phyloP scores from a whole-genome alignment of 2,888 invertebrate species.

The Agrotis segetum region DNA sequence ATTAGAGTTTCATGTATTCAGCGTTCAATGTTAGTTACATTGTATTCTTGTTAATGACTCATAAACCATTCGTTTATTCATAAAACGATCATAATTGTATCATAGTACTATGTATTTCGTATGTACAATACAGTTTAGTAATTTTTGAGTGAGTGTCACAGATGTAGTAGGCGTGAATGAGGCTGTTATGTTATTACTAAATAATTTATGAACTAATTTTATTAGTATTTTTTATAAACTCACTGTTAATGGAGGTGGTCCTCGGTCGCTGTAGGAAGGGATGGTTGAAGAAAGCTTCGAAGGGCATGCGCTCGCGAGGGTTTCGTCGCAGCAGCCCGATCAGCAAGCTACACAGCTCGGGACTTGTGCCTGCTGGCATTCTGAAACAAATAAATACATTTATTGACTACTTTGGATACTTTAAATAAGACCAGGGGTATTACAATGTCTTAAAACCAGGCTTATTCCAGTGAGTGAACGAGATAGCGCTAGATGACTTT shows the following conservation, averaged over 20 bases:
- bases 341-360: slow-evolving; percentile 96
- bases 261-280: slow-evolving; percentile 95
- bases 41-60: slow-evolving; percentile 49
- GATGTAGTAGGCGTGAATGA: slow-evolving; percentile 29
- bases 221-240: slow-evolving; percentile 62
- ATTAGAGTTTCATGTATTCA: slow-evolving; percentile 71
- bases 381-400: slow-evolving; percentile 87
- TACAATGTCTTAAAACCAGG: too few species aligned
- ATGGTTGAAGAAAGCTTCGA: slow-evolving; percentile 98
- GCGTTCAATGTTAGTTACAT: slow-evolving; percentile 60
- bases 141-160: slow-evolving; percentile 29
- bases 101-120: slow-evolving; percentile 6
- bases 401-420: slow-evolving; percentile 7
- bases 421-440: too few species aligned
- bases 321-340: slow-evolving; percentile 97
- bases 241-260: slow-evolving; percentile 88
- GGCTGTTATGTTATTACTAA: slow-evolving; percentile 34
- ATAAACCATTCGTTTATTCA: slow-evolving; percentile 33
- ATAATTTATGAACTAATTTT: neutral
- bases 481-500: too few species aligned
- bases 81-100: slow-evolving; percentile 28
- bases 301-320: slow-evolving; percentile 98
- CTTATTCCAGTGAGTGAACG: too few species aligned
- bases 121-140: slow-evolving; percentile 27
- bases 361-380: slow-evolving; percentile 98